These are phyloP conservation scores for Falco novaeseelandiae DNA, from an alignment of 2,797 vertebrate species.

Conservation along the genomic window DNA sequence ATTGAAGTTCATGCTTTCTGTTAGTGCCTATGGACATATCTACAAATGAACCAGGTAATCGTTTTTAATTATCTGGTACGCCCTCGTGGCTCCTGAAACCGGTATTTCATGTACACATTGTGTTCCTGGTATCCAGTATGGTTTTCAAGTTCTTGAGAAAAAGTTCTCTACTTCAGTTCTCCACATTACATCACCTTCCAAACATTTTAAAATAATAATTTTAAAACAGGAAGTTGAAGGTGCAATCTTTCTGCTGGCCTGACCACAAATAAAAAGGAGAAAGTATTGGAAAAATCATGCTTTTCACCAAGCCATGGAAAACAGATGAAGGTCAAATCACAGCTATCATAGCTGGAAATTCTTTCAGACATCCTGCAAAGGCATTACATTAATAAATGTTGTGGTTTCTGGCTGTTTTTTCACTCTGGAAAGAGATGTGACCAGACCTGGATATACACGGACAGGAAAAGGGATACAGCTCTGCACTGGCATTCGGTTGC, in stretches of 20 bases:
- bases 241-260: constrained; percentile 36
- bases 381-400: constrained; percentile 7
- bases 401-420: neutral
- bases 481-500: neutral
- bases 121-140: neutral
- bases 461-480: neutral
- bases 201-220: constrained; percentile 40
- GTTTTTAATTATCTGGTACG: neutral
- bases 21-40: neutral
- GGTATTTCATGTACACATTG: neutral
- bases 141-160: constrained; percentile 17
- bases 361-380: constrained; percentile 47
- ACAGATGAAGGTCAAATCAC: constrained; percentile 52
- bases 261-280: constrained; percentile 37
- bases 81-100: neutral
- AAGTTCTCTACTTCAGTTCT: neutral
- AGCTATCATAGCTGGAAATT: constrained; percentile 43
- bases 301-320: constrained; percentile 44
- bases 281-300: constrained; percentile 46
- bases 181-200: constrained; percentile 11
- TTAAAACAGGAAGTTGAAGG: constrained; percentile 32
- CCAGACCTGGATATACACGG: neutral
- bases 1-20: neutral
- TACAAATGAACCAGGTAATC: neutral
- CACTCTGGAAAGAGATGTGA: constrained; percentile 9